phyloP scores from a whole-genome alignment of 2,113 vertebrate species.

The Prionailurus bengalensis region DNA sequence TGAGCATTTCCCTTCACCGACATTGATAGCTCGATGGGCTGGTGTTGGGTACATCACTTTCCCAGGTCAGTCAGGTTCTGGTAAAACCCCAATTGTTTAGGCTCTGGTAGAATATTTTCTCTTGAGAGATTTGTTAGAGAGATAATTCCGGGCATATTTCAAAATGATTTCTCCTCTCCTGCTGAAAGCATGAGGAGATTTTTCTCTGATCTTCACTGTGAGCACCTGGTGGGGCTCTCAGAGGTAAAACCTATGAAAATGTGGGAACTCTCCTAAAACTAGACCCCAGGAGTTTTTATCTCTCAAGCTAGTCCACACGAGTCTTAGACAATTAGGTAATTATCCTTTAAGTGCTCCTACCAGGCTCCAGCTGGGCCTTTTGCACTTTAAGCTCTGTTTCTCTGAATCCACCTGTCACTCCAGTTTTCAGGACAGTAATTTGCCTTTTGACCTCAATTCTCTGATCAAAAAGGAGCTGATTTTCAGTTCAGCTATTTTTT shows the following conservation, averaged over 20 bases:
- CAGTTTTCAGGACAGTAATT: neutral
- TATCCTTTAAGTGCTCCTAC: neutral
- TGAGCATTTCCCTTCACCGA: neutral
- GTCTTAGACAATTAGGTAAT: neutral
- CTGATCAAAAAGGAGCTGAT: neutral
- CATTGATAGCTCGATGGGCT: neutral
- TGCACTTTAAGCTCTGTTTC: neutral
- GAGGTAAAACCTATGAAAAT: neutral
- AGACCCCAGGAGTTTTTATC: neutral
- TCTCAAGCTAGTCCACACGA: neutral
- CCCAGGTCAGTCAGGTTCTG: neutral
- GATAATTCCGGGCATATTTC: neutral
- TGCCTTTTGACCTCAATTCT: neutral
- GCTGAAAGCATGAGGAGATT: neutral
- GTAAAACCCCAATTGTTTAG: neutral
- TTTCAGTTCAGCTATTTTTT: neutral
- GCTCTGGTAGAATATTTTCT: neutral
- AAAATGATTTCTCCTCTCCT: neutral
- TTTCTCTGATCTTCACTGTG: neutral
- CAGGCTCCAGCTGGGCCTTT: neutral
- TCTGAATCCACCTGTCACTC: neutral
- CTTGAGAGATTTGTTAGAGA: neutral
- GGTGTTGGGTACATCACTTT: neutral
- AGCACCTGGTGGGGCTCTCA: neutral
- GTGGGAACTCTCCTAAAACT: neutral